A percentile compares a stretch with the other conserved stretches of the same genome.
phyloP scores from a whole-genome alignment of 2,888 invertebrate genomes.

The Sarcophaga caerulescens region DNA sequence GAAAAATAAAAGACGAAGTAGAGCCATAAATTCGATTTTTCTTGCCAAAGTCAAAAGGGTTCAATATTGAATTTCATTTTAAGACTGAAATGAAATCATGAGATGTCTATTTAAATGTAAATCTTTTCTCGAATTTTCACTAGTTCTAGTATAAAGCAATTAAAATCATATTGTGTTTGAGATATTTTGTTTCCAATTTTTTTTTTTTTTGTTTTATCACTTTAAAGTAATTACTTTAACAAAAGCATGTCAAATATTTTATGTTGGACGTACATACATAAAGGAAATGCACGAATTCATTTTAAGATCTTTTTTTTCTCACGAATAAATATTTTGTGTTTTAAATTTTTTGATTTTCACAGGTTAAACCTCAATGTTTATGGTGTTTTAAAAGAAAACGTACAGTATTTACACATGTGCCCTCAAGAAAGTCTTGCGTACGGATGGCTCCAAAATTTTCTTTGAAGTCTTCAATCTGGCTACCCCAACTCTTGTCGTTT shows the following conservation, averaged over 20 bases:
- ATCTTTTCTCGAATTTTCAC: background rate
- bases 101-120: slow-evolving; percentile 35
- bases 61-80: slow-evolving; percentile 56
- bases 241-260: slow-evolving; percentile 41
- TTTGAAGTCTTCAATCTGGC: too few relatives aligned
- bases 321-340: too few relatives aligned
- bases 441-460: too few relatives aligned
- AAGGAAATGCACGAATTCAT: slow-evolving; percentile 1
- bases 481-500: too few relatives aligned
- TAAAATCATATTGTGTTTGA: slow-evolving; percentile 33
- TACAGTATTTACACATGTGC: too few relatives aligned
- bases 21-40: slow-evolving; percentile 60
- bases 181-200: slow-evolving; percentile 2
- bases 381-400: too few relatives aligned
- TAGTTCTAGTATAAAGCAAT: slow-evolving; percentile 19
- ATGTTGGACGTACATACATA: background rate
- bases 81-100: slow-evolving; percentile 43
- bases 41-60: slow-evolving; percentile 51
- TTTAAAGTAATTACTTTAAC: slow-evolving; percentile 43
- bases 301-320: too few relatives aligned
- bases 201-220: slow-evolving; percentile 1
- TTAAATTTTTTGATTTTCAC: too few relatives aligned
- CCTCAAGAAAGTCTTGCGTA: too few relatives aligned
- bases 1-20: background rate
- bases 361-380: too few relatives aligned